Percentiles rank a stretch among this genome's conserved stretches.
These are phyloP conservation scores for Raphicerus campestris DNA, from an alignment of 2,113 vertebrate genomes.

Conservation along the genomic window DNA sequence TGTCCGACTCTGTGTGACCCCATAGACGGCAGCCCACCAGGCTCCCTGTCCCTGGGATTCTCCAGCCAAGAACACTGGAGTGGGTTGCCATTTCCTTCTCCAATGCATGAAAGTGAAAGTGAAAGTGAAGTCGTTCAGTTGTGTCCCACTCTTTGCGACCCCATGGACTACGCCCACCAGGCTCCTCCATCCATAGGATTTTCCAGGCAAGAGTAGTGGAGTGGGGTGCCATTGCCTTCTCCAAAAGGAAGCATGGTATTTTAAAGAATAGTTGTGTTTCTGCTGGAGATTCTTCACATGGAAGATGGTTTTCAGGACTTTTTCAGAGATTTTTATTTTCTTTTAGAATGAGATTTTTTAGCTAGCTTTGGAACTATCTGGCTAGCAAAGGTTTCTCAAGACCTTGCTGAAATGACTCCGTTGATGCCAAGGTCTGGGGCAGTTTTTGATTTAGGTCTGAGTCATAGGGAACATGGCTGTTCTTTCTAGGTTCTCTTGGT, in stretches of 20 bases:
- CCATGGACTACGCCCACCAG: too few relatives aligned
- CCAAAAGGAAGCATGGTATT: background rate
- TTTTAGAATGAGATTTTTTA: background rate
- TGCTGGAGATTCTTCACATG: background rate
- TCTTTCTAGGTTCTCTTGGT: background rate
- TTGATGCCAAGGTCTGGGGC: background rate
- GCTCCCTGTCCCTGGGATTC: too few relatives aligned
- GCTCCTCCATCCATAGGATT: too few relatives aligned
- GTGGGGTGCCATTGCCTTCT: too few relatives aligned
- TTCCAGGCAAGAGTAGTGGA: too few relatives aligned
- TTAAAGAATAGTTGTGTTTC: background rate
- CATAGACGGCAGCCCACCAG: too few relatives aligned
- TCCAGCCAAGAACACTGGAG: too few relatives aligned
- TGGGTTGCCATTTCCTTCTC: too few relatives aligned
- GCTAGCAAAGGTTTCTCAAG: background rate
- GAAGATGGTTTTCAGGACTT: background rate
- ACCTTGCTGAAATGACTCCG: background rate
- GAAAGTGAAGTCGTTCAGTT: too few relatives aligned
- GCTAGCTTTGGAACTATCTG: background rate
- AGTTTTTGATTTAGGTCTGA: background rate
- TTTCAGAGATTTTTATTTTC: background rate
- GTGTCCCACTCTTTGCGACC: rapidly evolving
- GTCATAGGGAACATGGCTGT: background rate
- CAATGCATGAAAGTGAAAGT: too few relatives aligned
- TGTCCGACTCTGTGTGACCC: too few relatives aligned